Conservation (phyloP, 2,888 invertebrate genomes). For the Pherbina coryleti region DNA sequence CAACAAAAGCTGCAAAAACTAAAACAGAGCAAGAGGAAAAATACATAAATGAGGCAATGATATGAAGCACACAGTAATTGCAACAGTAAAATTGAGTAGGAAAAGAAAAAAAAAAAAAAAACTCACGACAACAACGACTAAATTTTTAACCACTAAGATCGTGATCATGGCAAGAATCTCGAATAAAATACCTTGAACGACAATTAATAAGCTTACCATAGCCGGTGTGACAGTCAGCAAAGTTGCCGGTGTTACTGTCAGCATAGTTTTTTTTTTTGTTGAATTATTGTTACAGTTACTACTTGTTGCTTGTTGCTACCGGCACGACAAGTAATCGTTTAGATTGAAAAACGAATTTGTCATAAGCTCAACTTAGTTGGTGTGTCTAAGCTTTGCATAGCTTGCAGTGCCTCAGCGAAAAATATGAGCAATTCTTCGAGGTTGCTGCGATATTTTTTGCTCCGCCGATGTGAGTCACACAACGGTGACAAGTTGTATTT, state of each 20-base stretch:
- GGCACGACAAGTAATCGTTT: no score
- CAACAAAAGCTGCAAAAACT: not conserved
- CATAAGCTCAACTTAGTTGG: no score
- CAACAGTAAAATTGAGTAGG: not conserved
- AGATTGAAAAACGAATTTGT: no score
- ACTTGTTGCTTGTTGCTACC: no score
- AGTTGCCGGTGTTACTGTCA: no score
- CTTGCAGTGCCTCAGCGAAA: no score
- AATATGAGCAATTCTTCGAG: no score
- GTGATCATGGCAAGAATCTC: slow-evolving; percentile 37
- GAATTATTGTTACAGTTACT: not conserved
- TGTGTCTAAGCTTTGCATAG: no score
- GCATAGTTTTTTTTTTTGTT: not conserved
- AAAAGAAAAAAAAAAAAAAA: not conserved
- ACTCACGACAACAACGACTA: no score
- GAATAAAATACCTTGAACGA: slow-evolving; percentile 25
- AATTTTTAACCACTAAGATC: not conserved
- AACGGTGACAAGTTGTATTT: no score
- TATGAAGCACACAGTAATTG: not conserved
- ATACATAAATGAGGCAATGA: not conserved
- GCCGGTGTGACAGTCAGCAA: not conserved
- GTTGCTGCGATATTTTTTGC: no score
- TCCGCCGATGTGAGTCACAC: no score
- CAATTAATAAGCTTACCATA: not conserved
- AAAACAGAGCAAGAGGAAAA: not conserved